Conservation (phyloP, 2,888 invertebrate species). For the Lottia scabra region DNA sequence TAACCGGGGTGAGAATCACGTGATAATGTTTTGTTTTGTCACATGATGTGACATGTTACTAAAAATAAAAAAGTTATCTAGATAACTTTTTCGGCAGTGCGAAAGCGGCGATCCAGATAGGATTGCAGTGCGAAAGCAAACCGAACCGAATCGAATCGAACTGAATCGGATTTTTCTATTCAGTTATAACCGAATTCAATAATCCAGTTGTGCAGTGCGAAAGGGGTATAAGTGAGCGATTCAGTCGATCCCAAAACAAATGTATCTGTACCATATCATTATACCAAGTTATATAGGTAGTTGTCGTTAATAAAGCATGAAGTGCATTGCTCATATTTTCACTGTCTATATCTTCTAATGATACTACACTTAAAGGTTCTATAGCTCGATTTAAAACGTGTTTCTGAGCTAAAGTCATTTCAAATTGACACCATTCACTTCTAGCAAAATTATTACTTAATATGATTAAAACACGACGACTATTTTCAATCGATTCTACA, state of each 20-base stretch:
- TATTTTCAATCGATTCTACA: conserved; percentile 78
- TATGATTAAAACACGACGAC: conserved; percentile 76
- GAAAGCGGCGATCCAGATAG: too few relatives aligned
- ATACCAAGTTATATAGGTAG: conserved; percentile 79
- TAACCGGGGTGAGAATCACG: too few relatives aligned
- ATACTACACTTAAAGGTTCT: conserved; percentile 77
- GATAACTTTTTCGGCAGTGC: too few relatives aligned
- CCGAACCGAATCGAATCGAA: too few relatives aligned
- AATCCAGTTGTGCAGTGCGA: too few relatives aligned
- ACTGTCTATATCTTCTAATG: conserved; percentile 77
- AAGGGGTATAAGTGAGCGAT: background rate
- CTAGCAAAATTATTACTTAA: conserved; percentile 76
- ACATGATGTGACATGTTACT: too few relatives aligned
- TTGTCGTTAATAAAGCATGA: conserved; percentile 78
- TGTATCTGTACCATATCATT: background rate
- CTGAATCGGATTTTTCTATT: too few relatives aligned
- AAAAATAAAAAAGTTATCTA: too few relatives aligned
- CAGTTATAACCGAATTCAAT: too few relatives aligned
- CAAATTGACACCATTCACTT: conserved; percentile 82
- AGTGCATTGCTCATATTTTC: conserved; percentile 75
- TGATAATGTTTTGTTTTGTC: too few relatives aligned
- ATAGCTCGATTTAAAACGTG: conserved; percentile 66
- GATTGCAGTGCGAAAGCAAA: too few relatives aligned
- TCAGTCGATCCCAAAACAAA: background rate
- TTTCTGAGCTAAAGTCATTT: conserved; percentile 80